Base-by-base conservation (phyloP, 2,113 vertebrate genomes). In the Elephas maximus region DNA sequence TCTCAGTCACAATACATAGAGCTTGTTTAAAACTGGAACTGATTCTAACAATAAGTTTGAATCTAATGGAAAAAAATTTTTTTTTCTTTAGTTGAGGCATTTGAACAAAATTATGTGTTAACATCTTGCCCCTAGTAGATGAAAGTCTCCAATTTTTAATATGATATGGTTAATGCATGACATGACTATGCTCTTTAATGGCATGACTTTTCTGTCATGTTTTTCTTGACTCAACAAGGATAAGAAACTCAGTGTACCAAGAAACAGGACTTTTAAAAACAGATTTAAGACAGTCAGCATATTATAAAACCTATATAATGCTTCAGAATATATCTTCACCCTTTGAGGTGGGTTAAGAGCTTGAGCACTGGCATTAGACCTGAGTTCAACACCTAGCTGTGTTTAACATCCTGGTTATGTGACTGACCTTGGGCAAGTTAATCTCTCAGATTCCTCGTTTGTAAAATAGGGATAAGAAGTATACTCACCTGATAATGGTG, bases 11-110 rank as follows among this genome's bases (percentile, higher is more conserved):
- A 95, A 80, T 93, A 76, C 6, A 37, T 85, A 23, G 53, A 88
- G 15, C 60, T 94, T 91, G 12, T 95, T 96, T 94, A 96, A 96
- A 95, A 93, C 11, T 89, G 73, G 63, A 85, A 69, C 88, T 94
- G 69, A 95, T 93, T 82, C 28, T 96, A 63, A 96, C 20, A 94
- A 0, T 91, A 95, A 83, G 28, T 94, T 95, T 92, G 78, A 57
- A 23, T 78, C 53, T 88, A 33, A 74, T 37, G 37, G 37, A 37
- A 37, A 37, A 37, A 37, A 37, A 37, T 37, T 37, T 37, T 37
- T 37, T 37, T 37, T 37, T 37, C 37, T 37, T 44, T 3, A 91
- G 20, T 76, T 92, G 71, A 94, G n/a, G 20, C 44, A 76, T 87
- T 73, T 87, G 33, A 89, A 94, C 89, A 90, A 83, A 91, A 60